These are phyloP conservation scores for Rhinatrema bivittatum DNA, from an alignment of 2,797 vertebrate species.

Conservation along the genomic window DNA sequence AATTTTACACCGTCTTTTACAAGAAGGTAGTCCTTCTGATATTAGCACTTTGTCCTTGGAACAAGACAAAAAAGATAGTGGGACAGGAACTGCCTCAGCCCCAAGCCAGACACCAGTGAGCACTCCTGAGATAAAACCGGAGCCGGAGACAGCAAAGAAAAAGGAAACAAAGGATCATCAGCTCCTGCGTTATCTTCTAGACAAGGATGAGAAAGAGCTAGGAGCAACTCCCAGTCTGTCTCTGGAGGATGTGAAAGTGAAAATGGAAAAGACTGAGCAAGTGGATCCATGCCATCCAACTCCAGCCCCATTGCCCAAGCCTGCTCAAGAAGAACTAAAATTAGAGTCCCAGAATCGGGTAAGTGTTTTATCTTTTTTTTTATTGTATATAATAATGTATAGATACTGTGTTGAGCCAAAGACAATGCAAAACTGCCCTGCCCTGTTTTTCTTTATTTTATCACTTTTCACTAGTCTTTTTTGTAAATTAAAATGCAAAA, in stretches of 20 bases:
- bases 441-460: not conserved
- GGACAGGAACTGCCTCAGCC: slow-evolving; percentile 6
- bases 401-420: no score
- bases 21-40: slow-evolving; percentile 83
- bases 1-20: slow-evolving; percentile 85
- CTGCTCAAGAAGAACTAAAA: slow-evolving; percentile 46
- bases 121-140: slow-evolving; percentile 36
- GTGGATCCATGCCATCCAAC: slow-evolving; percentile 52
- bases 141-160: slow-evolving; percentile 48
- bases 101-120: slow-evolving; percentile 33
- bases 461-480: not conserved
- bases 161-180: slow-evolving; percentile 89
- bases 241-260: slow-evolving; percentile 82
- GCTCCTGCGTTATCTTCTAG: slow-evolving; percentile 86
- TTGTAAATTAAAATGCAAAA: not conserved
- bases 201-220: slow-evolving; percentile 89
- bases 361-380: slow-evolving; percentile 39
- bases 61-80: slow-evolving; percentile 53
- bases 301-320: slow-evolving; percentile 17
- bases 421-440: no score
- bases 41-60: slow-evolving; percentile 48
- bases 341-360: slow-evolving; percentile 53
- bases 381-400: no score
- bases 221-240: slow-evolving; percentile 72
- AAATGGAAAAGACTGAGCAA: slow-evolving; percentile 74